Percentiles rank a stretch among this genome's conserved stretches.
phyloP scores from a whole-genome alignment of 1,140 invertebrate species.

The Drosophila bifasciata region DNA sequence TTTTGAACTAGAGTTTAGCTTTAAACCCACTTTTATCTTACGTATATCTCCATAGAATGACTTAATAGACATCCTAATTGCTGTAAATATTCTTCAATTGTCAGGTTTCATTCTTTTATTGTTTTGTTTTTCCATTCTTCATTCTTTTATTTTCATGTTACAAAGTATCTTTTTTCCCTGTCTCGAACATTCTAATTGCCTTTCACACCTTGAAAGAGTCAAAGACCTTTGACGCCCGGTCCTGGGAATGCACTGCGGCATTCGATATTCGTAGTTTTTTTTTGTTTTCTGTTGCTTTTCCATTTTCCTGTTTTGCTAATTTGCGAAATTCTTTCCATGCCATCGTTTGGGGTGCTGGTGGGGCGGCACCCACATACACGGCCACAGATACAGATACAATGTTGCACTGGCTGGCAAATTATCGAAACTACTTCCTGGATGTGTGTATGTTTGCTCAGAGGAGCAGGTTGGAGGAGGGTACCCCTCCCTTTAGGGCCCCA shows the following conservation, averaged over 20 bases:
- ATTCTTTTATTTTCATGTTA: slow-evolving; percentile 17
- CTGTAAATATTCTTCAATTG: neutral
- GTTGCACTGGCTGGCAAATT: slow-evolving; percentile 44
- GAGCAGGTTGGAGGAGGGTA: slow-evolving; percentile 8
- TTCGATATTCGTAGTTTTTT: slow-evolving; percentile 7
- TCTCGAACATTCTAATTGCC: slow-evolving; percentile 36
- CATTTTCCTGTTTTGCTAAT: slow-evolving; percentile 67
- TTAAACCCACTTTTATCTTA: neutral
- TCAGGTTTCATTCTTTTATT: neutral
- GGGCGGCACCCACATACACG: slow-evolving; percentile 54
- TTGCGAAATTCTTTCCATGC: slow-evolving; percentile 69
- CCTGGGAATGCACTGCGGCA: slow-evolving; percentile 38
- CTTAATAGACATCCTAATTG: neutral
- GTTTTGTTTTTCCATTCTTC: neutral
- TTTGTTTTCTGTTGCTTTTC: slow-evolving; percentile 8
- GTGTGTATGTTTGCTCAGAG: slow-evolving; percentile 10
- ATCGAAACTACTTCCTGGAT: slow-evolving; percentile 39
- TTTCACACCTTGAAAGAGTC: slow-evolving; percentile 50
- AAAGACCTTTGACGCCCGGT: slow-evolving; percentile 42
- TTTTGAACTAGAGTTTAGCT: neutral
- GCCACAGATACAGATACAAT: slow-evolving; percentile 23
- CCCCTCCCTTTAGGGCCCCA: slow-evolving; percentile 6
- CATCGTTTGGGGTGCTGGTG: slow-evolving; percentile 34
- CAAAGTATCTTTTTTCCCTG: slow-evolving; percentile 14
- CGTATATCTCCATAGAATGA: neutral